These are phyloP conservation scores for Takifugu rubripes DNA, from an alignment of 2,797 vertebrate genomes.

Conservation along the genomic window DNA sequence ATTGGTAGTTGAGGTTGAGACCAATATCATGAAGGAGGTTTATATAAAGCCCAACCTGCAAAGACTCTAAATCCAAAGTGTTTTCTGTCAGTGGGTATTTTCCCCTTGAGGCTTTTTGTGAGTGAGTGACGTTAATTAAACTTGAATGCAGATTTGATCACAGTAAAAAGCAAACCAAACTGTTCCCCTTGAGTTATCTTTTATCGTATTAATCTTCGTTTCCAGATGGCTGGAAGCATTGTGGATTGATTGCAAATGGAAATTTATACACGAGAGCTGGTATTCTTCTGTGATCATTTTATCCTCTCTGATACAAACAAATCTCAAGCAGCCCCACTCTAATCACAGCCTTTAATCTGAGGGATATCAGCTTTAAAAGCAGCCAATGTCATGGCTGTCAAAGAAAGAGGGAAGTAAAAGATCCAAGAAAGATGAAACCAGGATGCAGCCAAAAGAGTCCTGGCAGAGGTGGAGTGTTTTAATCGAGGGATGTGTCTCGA, in stretches of 20 bases:
- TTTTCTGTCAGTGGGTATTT: not conserved
- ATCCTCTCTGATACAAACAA: constrained; percentile 12
- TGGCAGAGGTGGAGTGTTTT: not conserved
- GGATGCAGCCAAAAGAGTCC: too few species aligned
- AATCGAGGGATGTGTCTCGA: not conserved
- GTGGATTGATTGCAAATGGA: constrained; percentile 1
- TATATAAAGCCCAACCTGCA: too few species aligned
- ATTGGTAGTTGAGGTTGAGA: too few species aligned
- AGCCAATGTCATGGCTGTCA: not conserved
- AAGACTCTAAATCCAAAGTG: not conserved
- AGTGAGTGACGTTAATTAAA: constrained; percentile 14
- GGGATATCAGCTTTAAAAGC: too few species aligned
- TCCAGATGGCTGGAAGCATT: constrained; percentile 5
- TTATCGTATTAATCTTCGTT: constrained; percentile 19
- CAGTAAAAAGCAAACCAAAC: constrained; percentile 29
- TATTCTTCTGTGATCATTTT: constrained; percentile 13
- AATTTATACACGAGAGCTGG: constrained; percentile 12
- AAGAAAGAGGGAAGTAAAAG: not conserved
- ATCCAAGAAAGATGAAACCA: constrained; percentile 1
- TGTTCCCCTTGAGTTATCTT: not conserved
- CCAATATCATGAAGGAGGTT: too few species aligned
- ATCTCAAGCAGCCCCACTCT: constrained; percentile 2
- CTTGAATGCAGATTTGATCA: constrained; percentile 8
- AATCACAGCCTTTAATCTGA: too few species aligned
- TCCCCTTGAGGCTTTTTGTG: not conserved